Base-by-base conservation (phyloP, 2,797 vertebrate genomes). In the Smutsia temminckii region DNA sequence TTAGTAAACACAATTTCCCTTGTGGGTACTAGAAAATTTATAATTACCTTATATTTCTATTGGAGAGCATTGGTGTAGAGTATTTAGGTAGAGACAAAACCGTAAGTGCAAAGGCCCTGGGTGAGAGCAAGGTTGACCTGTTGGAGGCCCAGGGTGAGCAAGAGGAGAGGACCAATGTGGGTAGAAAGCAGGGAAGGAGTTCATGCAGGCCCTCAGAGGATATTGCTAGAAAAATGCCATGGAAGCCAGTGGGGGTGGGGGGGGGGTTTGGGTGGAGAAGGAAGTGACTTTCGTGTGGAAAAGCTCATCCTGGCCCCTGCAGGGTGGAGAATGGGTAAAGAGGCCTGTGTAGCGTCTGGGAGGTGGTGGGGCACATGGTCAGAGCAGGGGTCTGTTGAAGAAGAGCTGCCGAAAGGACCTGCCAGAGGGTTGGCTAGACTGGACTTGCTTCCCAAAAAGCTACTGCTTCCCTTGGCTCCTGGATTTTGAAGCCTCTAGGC, bases 1-100 rank as follows among this genome's bases (percentile, higher is more conserved):
- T 72, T 25, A 79, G 46, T 63, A 69, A 92, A 85, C 21, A 32
- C 51, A 59, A 72, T 78, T 88, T 93, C 14, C 57, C 25, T 55
- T 46, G 14, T 81, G 64, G 46, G 18, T 37, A 17, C 51, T 74
- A 66, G 90, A 79, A 87, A 61, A 78, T 74, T 37, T 93, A 13
- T 51, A 61, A 17, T 42, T 77, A 32, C 12, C 6, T 34, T 75
- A 3, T 64, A 27, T 80, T 84, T 87, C 72, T 57, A 0, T n/a
- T 18, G 46, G 63, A 49, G 66, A 37, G 59, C 5, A 2, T 32
- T 72, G 46, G 46, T 27, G 29, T 9, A 16, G 57, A 71, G 34
- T 61, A 42, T 49, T 18, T 74, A 77, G 37, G 17, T 3, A 23
- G 85, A 40, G 49, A 29, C n/a, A 53, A 21, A 68, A 42, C 20